A percentile compares a stretch with the other conserved stretches of the same genome.
Evolutionary conservation across 2,797 vertebrate genomes (phyloP).

Genomic region (Clarias laeviceps): DNA sequence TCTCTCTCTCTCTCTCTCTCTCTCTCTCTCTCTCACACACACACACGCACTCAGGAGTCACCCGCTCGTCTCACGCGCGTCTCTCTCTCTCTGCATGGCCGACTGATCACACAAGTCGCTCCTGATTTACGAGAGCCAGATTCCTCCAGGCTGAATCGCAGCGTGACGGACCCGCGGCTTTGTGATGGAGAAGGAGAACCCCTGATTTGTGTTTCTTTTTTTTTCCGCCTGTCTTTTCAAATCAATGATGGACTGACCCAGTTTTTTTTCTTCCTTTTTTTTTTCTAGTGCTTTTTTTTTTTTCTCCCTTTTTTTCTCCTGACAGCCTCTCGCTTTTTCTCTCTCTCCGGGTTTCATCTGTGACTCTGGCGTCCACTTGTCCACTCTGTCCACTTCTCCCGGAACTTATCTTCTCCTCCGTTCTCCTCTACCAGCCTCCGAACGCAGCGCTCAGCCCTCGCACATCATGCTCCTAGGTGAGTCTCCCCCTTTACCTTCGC

Average conservation of each 20-base stretch:
- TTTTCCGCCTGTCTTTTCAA: slow-evolving; percentile 31
- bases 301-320: slow-evolving; percentile 12
- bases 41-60: slow-evolving; percentile 20
- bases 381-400: slow-evolving; percentile 9
- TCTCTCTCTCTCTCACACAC: neutral
- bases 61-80: neutral
- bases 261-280: slow-evolving; percentile 31
- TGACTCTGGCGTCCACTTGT: slow-evolving; percentile 18
- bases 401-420: slow-evolving; percentile 17
- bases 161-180: slow-evolving; percentile 40
- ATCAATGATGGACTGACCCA: slow-evolving; percentile 52
- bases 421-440: neutral
- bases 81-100: slow-evolving; percentile 11
- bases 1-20: neutral
- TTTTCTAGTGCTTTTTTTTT: neutral
- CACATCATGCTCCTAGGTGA: slow-evolving; percentile 76
- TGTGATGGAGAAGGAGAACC: neutral
- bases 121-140: slow-evolving; percentile 58
- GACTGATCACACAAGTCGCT: slow-evolving; percentile 38
- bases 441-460: neutral
- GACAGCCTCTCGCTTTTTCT: neutral
- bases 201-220: slow-evolving; percentile 1
- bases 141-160: slow-evolving; percentile 56
- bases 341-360: slow-evolving; percentile 28
- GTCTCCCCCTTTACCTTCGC: too few species aligned